A percentile compares a stretch with the other conserved stretches of the same genome.
These are phyloP conservation scores for Apamea epomidion DNA, from an alignment of 2,888 invertebrate species.

Conservation along the genomic window DNA sequence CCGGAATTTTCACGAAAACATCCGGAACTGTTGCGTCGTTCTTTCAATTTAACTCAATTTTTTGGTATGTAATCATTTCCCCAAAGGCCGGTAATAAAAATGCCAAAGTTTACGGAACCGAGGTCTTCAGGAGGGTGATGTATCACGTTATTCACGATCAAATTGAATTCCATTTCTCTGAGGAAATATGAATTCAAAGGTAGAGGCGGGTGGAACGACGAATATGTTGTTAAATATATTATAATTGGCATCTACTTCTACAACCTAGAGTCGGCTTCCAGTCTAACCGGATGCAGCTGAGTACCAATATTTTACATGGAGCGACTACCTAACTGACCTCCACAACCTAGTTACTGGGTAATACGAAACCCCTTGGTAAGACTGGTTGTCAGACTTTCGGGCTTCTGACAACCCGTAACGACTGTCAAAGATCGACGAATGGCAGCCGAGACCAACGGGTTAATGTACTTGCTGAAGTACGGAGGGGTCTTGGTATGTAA, in stretches of 20 bases:
- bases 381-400: too few relatives aligned
- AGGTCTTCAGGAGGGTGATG: slow-evolving; percentile 34
- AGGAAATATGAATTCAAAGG: slow-evolving; percentile 46
- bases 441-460: too few relatives aligned
- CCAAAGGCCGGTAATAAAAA: slow-evolving; percentile 53
- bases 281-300: too few relatives aligned
- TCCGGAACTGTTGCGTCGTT: neutral
- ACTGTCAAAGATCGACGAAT: too few relatives aligned
- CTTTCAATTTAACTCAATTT: slow-evolving; percentile 39
- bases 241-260: slow-evolving; percentile 10
- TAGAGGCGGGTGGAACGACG: slow-evolving; percentile 1
- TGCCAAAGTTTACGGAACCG: slow-evolving; percentile 41
- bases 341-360: too few relatives aligned
- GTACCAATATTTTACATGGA: too few relatives aligned
- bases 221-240: slow-evolving; percentile 13
- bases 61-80: slow-evolving; percentile 40
- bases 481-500: too few relatives aligned
- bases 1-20: slow-evolving; percentile 4
- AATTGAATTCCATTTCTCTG: slow-evolving; percentile 55
- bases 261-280: neutral
- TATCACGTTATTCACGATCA: slow-evolving; percentile 51
- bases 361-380: too few relatives aligned
- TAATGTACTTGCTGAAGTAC: too few relatives aligned
- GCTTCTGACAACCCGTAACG: too few relatives aligned
- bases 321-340: too few relatives aligned